Evolutionary conservation across 2,113 vertebrate genomes (phyloP), one percentile per base, ranked within the genome.

Genomic region (Gambusia affinis): DNA sequence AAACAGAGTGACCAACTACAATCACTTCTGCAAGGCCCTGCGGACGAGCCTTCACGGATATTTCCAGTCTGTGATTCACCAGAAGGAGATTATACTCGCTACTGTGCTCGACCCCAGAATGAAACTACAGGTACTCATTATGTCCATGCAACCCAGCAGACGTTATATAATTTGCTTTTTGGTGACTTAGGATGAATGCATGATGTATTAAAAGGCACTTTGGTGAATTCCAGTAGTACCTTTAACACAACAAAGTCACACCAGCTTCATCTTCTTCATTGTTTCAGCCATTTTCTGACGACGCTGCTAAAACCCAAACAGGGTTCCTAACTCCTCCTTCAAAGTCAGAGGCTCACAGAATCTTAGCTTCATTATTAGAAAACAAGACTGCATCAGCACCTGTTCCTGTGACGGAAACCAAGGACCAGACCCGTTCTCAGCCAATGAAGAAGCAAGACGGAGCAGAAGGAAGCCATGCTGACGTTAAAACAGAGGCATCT

Each of bases 71-170:
- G 22, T 95, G 62, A 78, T 95, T 31, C 82, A 88, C 35, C 91
- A 93, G 71, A 82, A 80, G 54, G 93, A 94, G 80, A 67, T 94
- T n/a, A 83, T 95, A 10, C 60, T 92, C 7, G 93, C 94, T 62
- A 82, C 93, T 0, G 85, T 94, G 27, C 85, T 95, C 0, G 93
- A 95, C 67, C 94, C 94, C 8, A 88, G 92, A 60, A 88, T 93
- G 73, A 95, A 95, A 85, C 84, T 95, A 17, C 77, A 91, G 90
- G 92, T 93, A 85, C 33, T 63, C 3, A 65, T 60, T 67, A 62
- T 12, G 11, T 0, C 57, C 14, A 31, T 3, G 66, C 63, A 57
- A 57, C 2, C 1, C 3, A 57, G 12, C 22, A 15, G 47, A 24
- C 8, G 17, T 35, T 5, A 14, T 6, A 71, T 3, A 37, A 37